phyloP scores from a whole-genome alignment of 2,888 invertebrate genomes.

The Drosophila atroscutellata region DNA sequence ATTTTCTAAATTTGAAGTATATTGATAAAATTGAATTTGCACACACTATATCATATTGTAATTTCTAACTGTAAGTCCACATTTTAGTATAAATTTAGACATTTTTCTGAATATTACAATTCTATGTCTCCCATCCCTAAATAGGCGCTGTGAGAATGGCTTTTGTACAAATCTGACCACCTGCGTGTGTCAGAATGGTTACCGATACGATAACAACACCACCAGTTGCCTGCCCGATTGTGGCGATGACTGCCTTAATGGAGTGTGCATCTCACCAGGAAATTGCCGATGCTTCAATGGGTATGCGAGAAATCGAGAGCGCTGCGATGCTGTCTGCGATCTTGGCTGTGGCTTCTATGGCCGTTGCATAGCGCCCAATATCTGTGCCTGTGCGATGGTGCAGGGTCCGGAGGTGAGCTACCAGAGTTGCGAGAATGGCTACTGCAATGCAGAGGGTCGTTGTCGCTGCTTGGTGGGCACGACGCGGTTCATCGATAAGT shows the following conservation, averaged over 20 bases:
- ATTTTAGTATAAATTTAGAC: background rate
- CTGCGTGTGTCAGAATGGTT: constrained; percentile 86
- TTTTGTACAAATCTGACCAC: constrained; percentile 84
- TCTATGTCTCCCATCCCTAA: too few relatives aligned
- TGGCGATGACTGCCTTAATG: constrained; percentile 81
- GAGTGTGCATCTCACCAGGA: constrained; percentile 83
- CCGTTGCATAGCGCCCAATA: constrained; percentile 81
- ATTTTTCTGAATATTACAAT: background rate
- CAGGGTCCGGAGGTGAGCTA: constrained; percentile 53
- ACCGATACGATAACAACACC: constrained; percentile 76
- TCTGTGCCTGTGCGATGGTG: constrained; percentile 82
- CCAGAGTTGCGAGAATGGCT: constrained; percentile 69
- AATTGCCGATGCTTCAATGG: constrained; percentile 84
- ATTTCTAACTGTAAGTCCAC: too few relatives aligned
- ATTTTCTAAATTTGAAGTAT: too few relatives aligned
- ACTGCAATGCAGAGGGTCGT: constrained; percentile 73
- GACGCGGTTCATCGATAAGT: constrained; percentile 80
- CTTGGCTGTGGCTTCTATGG: constrained; percentile 82
- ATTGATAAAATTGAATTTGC: too few relatives aligned
- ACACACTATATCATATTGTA: too few relatives aligned
- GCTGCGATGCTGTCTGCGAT: constrained; percentile 79
- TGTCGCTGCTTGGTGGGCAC: constrained; percentile 79
- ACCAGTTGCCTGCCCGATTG: constrained; percentile 82
- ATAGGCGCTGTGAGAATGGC: constrained; percentile 84
- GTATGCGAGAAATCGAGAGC: constrained; percentile 73